These are phyloP conservation scores for Lutjanus erythropterus DNA, from an alignment of 2,113 vertebrate genomes.

Conservation along the genomic window DNA sequence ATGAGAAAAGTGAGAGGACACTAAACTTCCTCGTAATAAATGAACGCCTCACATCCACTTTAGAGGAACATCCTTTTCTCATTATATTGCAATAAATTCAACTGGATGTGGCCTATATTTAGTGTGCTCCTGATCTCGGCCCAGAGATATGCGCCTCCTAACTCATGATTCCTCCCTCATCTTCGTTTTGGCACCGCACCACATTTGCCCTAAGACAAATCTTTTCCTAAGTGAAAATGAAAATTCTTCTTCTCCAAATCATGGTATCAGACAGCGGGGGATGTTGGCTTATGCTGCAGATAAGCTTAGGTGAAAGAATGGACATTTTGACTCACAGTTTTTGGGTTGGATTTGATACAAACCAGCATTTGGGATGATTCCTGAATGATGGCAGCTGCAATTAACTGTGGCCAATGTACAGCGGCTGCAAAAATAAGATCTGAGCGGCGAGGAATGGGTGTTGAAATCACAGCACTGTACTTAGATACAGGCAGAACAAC, in stretches of 20 bases:
- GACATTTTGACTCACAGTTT: slow-evolving; percentile 39
- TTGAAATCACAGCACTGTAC: slow-evolving; percentile 3
- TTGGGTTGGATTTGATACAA: slow-evolving; percentile 27
- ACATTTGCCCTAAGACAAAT: slow-evolving; percentile 68
- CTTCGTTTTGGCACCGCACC: slow-evolving; percentile 62
- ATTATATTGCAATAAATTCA: slow-evolving; percentile 97
- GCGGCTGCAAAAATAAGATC: slow-evolving; percentile 4
- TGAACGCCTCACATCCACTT: slow-evolving; percentile 86
- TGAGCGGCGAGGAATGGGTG: neutral
- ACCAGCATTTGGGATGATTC: slow-evolving; percentile 23
- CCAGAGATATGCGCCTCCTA: slow-evolving; percentile 90
- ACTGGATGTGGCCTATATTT: slow-evolving; percentile 97
- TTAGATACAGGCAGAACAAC: neutral
- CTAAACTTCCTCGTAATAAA: slow-evolving; percentile 91
- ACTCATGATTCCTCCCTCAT: slow-evolving; percentile 73
- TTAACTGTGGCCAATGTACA: slow-evolving; percentile 24
- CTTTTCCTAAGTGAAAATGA: slow-evolving; percentile 66
- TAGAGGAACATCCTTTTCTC: slow-evolving; percentile 98
- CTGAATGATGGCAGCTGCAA: slow-evolving; percentile 31
- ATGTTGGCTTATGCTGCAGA: slow-evolving; percentile 49
- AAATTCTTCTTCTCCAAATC: slow-evolving; percentile 57
- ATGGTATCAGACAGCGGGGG: slow-evolving; percentile 57
- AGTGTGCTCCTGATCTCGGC: slow-evolving; percentile 93
- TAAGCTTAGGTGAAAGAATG: slow-evolving; percentile 73
- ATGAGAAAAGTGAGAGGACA: slow-evolving; percentile 93